A percentile compares a stretch with the other conserved stretches of the same genome.
phyloP scores from a whole-genome alignment of 2,113 vertebrate species.

The Ornithorhynchus anatinus region DNA sequence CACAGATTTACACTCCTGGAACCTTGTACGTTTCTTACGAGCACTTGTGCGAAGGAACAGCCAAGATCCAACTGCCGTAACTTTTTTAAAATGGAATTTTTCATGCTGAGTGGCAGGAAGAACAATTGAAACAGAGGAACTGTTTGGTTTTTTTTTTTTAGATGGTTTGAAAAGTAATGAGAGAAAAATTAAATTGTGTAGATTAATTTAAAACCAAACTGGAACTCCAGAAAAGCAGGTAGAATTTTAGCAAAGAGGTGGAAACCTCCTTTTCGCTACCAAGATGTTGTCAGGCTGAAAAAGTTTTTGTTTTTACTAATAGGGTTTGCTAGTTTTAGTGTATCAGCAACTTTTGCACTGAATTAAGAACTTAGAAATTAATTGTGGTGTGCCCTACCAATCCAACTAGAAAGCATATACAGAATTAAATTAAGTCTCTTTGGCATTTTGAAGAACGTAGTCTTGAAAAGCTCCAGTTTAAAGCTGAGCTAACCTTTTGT shows the following conservation, averaged over 20 bases:
- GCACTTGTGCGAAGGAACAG: not conserved
- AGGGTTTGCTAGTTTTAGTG: slow-evolving; percentile 61
- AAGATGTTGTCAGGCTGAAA: slow-evolving; percentile 57
- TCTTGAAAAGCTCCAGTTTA: slow-evolving; percentile 25
- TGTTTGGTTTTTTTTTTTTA: not conserved
- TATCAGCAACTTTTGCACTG: slow-evolving; percentile 63
- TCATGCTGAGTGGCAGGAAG: not conserved
- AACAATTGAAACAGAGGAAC: not conserved
- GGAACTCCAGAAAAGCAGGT: too few relatives aligned
- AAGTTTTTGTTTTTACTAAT: slow-evolving; percentile 60
- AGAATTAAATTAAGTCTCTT: slow-evolving; percentile 55
- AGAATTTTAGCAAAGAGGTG: too few relatives aligned
- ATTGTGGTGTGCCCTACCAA: slow-evolving; percentile 54
- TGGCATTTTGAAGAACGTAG: slow-evolving; percentile 42
- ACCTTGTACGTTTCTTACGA: not conserved
- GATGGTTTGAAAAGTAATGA: not conserved
- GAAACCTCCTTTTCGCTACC: too few relatives aligned
- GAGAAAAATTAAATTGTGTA: too few relatives aligned
- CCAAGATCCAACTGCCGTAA: not conserved
- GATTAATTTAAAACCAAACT: too few relatives aligned
- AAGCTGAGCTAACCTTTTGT: too few relatives aligned
- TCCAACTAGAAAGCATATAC: slow-evolving; percentile 49
- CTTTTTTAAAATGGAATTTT: slow-evolving; percentile 14
- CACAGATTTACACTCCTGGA: not conserved
- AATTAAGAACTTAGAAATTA: slow-evolving; percentile 62